These are phyloP conservation scores for Beris chalybata DNA, from an alignment of 2,888 invertebrate genomes.

Conservation along the genomic window DNA sequence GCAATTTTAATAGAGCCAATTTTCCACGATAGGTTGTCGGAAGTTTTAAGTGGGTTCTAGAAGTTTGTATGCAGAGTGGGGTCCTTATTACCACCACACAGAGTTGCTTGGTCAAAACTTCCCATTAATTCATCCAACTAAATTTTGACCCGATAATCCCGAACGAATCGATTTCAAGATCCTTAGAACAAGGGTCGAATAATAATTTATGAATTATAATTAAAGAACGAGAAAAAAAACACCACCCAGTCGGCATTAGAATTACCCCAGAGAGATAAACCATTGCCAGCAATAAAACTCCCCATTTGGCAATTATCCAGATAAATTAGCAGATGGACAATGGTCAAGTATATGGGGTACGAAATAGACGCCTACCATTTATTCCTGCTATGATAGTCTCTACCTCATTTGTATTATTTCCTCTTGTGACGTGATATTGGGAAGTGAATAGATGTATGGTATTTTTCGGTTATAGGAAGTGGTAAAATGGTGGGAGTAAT, in stretches of 20 bases:
- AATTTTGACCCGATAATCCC: no score
- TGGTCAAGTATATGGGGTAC: slow-evolving; percentile 30
- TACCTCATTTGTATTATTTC: slow-evolving; percentile 27
- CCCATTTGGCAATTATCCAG: slow-evolving; percentile 56
- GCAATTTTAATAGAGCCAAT: slow-evolving; percentile 23
- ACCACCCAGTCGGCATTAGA: slow-evolving; percentile 33
- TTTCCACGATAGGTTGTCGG: not conserved
- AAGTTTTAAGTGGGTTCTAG: no score
- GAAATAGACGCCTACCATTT: slow-evolving; percentile 31
- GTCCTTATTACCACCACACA: no score
- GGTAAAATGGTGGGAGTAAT: slow-evolving; percentile 10
- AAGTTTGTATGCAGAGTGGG: no score
- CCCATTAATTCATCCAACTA: no score
- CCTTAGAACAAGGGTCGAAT: no score
- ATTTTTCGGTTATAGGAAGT: slow-evolving; percentile 20
- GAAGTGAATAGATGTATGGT: slow-evolving; percentile 2
- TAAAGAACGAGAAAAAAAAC: slow-evolving; percentile 34
- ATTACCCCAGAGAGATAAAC: slow-evolving; percentile 39
- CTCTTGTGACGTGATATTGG: slow-evolving; percentile 15
- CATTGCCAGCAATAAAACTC: slow-evolving; percentile 51
- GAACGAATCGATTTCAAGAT: no score
- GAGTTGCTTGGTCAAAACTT: no score
- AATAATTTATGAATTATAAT: slow-evolving; percentile 41
- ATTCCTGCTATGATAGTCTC: slow-evolving; percentile 19
- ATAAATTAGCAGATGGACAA: slow-evolving; percentile 53